These are phyloP conservation scores for Anoplopoma fimbria DNA, from an alignment of 2,113 vertebrate genomes.

Conservation along the genomic window DNA sequence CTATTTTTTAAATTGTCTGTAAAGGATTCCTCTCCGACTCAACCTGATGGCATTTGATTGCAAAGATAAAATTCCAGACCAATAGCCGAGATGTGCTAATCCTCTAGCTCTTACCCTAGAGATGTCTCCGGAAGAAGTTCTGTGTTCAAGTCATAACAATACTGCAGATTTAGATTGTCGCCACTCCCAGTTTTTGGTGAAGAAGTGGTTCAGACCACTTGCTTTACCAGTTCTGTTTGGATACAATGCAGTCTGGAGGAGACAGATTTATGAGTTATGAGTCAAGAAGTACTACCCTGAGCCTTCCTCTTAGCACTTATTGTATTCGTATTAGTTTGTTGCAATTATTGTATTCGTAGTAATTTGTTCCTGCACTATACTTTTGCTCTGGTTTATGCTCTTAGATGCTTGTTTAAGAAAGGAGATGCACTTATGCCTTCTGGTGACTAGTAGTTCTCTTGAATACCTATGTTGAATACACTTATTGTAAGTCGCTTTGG, in stretches of 20 bases:
- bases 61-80: constrained; percentile 65
- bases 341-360: too few relatives aligned
- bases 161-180: constrained; percentile 8
- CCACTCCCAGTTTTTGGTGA: not conserved
- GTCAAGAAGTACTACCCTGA: too few relatives aligned
- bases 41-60: constrained; percentile 38
- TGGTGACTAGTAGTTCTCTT: too few relatives aligned
- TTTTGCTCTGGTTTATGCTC: too few relatives aligned
- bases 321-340: too few relatives aligned
- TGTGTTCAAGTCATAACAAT: constrained; percentile 61
- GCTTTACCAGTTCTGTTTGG: not conserved
- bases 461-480: too few relatives aligned
- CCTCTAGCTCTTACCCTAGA: constrained; percentile 50
- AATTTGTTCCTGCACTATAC: too few relatives aligned
- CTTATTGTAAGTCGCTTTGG: too few relatives aligned
- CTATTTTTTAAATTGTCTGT: constrained; percentile 23
- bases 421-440: too few relatives aligned
- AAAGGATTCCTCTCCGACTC: constrained; percentile 5
- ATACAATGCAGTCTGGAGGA: not conserved
- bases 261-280: not conserved
- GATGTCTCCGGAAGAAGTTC: constrained; percentile 49
- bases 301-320: too few relatives aligned
- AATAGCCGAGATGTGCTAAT: constrained; percentile 56
- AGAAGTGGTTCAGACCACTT: not conserved
- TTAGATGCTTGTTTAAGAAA: too few relatives aligned